Evolutionary conservation across 2,113 vertebrate genomes (phyloP).

Genomic region (Rousettus leschenaultii): DNA sequence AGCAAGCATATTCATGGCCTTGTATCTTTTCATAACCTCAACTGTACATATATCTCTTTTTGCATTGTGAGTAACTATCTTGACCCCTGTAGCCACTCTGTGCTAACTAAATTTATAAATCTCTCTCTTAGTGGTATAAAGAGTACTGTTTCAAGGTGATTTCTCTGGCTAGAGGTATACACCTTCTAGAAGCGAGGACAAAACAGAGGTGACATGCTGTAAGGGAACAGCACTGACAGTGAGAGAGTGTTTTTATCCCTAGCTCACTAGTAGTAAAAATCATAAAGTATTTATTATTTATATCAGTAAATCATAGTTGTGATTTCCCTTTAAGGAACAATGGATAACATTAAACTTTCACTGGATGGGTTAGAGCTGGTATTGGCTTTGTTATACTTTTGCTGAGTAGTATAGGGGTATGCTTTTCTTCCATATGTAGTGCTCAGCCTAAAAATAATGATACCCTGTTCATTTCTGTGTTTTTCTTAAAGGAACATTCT

Average conservation of each 20-base stretch:
- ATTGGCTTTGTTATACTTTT: not conserved
- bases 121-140: not conserved
- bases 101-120: not conserved
- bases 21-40: conserved; percentile 15
- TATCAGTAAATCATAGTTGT: not conserved
- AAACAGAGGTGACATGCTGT: not conserved
- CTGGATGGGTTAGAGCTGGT: not conserved
- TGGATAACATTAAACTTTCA: not conserved
- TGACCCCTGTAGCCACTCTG: not conserved
- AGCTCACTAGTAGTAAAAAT: conserved; percentile 21
- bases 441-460: conserved; percentile 7
- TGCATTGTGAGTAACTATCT: not conserved
- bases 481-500: not conserved
- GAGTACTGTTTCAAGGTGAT: conserved; percentile 4
- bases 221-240: not conserved
- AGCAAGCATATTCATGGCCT: not conserved
- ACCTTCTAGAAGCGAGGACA: not conserved
- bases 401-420: not conserved
- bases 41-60: not conserved
- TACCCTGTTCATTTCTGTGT: not conserved
- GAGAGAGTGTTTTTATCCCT: not conserved
- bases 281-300: not conserved
- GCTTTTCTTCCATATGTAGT: not conserved
- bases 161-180: not conserved
- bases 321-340: conserved; percentile 24